phyloP scores from a whole-genome alignment of 1,140 invertebrate species.

The Drosophila orosa region DNA sequence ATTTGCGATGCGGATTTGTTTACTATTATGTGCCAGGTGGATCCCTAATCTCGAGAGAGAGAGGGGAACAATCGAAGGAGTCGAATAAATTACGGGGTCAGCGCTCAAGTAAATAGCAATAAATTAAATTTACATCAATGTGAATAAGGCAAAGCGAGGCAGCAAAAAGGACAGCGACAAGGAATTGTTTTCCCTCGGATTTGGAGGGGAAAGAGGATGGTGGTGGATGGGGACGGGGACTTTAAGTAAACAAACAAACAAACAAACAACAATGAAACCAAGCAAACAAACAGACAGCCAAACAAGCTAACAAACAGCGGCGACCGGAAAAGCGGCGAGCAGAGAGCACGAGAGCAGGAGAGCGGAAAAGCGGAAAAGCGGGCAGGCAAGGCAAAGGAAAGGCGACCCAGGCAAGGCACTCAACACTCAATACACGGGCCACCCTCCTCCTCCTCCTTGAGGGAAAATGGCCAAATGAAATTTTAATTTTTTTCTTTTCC shows the following conservation, averaged over 20 bases:
- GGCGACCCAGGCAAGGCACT: conserved; percentile 15
- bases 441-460: not conserved
- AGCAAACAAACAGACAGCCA: conserved; percentile 68
- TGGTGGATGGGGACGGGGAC: conserved; percentile 9
- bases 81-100: conserved; percentile 72
- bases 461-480: conserved; percentile 65
- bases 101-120: conserved; percentile 65
- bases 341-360: conserved; percentile 10
- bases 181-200: conserved; percentile 63
- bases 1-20: conserved; percentile 67
- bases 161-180: conserved; percentile 45
- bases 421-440: conserved; percentile 1
- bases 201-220: conserved; percentile 20
- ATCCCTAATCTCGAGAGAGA: conserved; percentile 32
- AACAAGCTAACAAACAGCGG: conserved; percentile 57
- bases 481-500: conserved; percentile 61
- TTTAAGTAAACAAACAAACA: conserved; percentile 68
- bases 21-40: conserved; percentile 32
- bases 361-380: conserved; percentile 4
- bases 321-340: conserved; percentile 20
- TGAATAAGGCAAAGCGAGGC: conserved; percentile 47
- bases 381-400: not conserved
- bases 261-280: conserved; percentile 78
- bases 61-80: conserved; percentile 2
- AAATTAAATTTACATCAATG: conserved; percentile 80